Base-by-base conservation (phyloP, 2,888 invertebrate species). In the Drosophila putrida region DNA sequence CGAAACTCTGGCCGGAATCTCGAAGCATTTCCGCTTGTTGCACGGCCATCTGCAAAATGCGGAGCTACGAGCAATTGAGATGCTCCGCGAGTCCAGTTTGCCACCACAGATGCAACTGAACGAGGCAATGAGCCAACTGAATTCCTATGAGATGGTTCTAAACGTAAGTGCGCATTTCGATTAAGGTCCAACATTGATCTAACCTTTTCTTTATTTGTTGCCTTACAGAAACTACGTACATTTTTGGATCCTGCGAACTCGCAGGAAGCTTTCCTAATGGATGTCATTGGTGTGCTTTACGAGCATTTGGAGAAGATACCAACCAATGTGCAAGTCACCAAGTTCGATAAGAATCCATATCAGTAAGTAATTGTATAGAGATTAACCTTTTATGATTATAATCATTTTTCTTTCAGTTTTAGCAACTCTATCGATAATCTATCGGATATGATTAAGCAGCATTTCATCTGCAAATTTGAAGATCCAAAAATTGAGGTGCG, bases 21-120 rank as follows among this genome's bases (percentile, higher is more conserved):
- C 88, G 0, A 73, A 88, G n/a, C 80, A 74, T 75, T 92, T 91
- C 54, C 69, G 86, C 35, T 74, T 88, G 54, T 51, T 92, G 41
- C 92, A 92, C 55, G 90, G 90, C 47, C 78, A 80, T 11, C 71
- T 92, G 33, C 92, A 92, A 72, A 76, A 82, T 44, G 79, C 90
- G 35, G 91, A 92, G 50, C 79, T 82, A 31, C 70, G 83, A 54
- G 70, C 88, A 15, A 65, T 89, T 9, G 78, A 88, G 8, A 69
- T 74, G 33, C 83, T 92, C 20, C 85, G 82, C 47, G 74, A 88
- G 50, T 62, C 79, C 63, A 89, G 90, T 49, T 63, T 76, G 43
- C 54, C 67, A 8, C 74, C 89, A 1, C 91, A 92, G 39, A 60
- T 79, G 31, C 60, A 77, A 25, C 75, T 91, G n/a, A 83, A 84